Base-by-base conservation (phyloP, 2,797 vertebrate genomes). In the Gymnodraco acuticeps region DNA sequence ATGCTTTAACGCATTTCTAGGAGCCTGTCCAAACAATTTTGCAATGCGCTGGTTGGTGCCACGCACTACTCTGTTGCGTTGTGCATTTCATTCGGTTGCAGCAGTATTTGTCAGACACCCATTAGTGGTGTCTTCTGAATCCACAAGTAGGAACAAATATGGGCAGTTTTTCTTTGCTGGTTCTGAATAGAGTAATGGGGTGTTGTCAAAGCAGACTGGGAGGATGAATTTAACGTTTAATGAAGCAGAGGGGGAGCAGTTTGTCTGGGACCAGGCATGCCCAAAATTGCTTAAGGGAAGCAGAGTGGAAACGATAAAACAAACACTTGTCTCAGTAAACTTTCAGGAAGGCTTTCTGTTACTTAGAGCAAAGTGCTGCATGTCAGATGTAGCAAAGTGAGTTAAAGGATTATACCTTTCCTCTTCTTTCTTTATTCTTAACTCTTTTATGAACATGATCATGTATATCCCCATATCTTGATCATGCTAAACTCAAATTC, bases 131-230 rank as follows among this genome's bases (percentile, higher is more conserved):
- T 76, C 54, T 58, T 62, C 38, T 54, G 17, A 69, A 65, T 67
- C 48, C 53, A 73, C 59, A 58, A 41, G 58, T 64, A 70, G 43
- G 62, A 77, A 69, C 50, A 68, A 83, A 78, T 68, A 14, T 52
- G 41, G 15, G 17, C 4, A 50, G 27, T 59, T 72, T 77, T 51
- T 62, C 41, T 0, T 14, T 51, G 64, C 80, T 72, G 67, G 59
- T 65, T 72, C 76, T 53, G 41, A 78, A 38, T 64, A 62, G 66
- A 75, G 53, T 70, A 62, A 82, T 62, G 33, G 59, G 66, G 65
- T 61, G 54, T 51, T 64, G 66, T 90, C 76, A 81, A 82, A 86
- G 72, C 68, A 73, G 85, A 83, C 51, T 63, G 54, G 38, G 77
- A 51, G 46, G 52, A 64, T 64, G 43, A 64, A 61, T 38, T 64